phyloP scores from a whole-genome alignment of 2,113 vertebrate genomes.

The Fregata magnificens region DNA sequence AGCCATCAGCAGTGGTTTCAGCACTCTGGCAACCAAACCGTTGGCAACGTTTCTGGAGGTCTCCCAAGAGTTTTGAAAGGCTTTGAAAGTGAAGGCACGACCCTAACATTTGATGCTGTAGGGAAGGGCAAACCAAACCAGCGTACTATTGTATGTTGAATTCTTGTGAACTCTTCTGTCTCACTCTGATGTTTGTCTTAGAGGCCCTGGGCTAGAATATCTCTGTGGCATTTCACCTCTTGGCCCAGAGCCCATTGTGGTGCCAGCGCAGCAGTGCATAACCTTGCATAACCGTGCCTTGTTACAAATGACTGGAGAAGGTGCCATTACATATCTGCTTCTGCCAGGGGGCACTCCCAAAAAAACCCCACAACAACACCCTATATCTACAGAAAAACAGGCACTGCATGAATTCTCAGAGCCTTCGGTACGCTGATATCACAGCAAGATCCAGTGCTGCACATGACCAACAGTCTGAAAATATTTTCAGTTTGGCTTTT shows the following conservation, averaged over 20 bases:
- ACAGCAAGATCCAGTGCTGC: not conserved
- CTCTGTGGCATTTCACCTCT: not conserved
- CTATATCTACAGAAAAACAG: not conserved
- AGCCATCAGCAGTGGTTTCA: not conserved
- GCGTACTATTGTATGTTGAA: not conserved
- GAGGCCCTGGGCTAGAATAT: constrained; percentile 5
- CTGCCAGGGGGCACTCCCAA: not conserved
- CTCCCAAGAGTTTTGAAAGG: not conserved
- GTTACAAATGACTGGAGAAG: not conserved
- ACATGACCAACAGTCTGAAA: not conserved
- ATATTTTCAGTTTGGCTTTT: not conserved
- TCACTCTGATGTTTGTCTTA: not conserved
- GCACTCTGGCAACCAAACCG: not conserved
- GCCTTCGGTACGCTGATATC: fast-evolving
- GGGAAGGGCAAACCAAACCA: not conserved
- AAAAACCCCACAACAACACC: not conserved
- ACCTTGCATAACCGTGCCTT: not conserved
- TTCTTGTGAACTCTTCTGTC: not conserved
- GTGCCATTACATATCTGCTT: not conserved
- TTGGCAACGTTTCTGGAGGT: not conserved
- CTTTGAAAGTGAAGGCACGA: not conserved
- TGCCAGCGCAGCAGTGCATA: not conserved
- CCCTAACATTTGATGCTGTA: not conserved
- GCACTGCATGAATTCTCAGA: not conserved
- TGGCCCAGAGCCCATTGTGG: not conserved